These are phyloP conservation scores for Umimayanthus chanpuru DNA, from an alignment of 92 coral and sea anemone genomes.

Conservation along the genomic window DNA sequence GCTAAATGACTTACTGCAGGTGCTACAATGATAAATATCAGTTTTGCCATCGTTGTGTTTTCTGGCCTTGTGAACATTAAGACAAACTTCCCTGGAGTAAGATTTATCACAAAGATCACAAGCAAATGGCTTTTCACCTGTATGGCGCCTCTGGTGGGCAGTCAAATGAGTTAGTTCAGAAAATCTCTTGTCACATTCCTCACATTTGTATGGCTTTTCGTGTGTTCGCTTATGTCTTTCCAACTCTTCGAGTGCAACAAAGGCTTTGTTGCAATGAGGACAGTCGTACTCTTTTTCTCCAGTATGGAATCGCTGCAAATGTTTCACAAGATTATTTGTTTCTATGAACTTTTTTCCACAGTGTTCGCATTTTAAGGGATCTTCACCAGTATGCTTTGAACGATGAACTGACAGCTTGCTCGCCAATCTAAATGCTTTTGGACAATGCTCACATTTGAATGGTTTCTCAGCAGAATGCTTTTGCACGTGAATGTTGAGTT, in stretches of 20 bases:
- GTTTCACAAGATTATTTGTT: not conserved
- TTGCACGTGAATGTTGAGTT: not conserved
- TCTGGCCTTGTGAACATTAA: not conserved
- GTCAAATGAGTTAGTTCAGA: conserved; percentile 25
- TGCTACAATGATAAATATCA: not conserved
- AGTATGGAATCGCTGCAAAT: conserved; percentile 4
- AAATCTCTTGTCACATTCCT: conserved; percentile 31
- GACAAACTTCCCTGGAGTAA: not conserved
- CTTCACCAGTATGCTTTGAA: not conserved
- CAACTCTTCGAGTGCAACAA: not conserved
- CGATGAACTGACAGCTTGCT: conserved; percentile 26
- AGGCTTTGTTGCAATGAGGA: not conserved
- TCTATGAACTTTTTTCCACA: not conserved
- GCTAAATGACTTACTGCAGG: not conserved
- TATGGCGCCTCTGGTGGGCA: conserved; percentile 25
- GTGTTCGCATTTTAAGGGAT: not conserved
- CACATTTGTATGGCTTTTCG: conserved; percentile 28
- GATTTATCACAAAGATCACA: conserved; percentile 37
- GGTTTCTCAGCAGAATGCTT: conserved; percentile 9
- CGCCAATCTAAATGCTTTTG: not conserved
- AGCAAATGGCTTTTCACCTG: not conserved
- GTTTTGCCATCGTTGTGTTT: conserved; percentile 12
- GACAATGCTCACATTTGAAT: conserved; percentile 19
- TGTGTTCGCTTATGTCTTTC: conserved; percentile 16
- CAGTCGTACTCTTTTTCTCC: not conserved